A percentile compares a stretch with the other conserved stretches of the same genome.
phyloP scores from a whole-genome alignment of 2,888 invertebrate genomes.

The Epistrophella euchroma region DNA sequence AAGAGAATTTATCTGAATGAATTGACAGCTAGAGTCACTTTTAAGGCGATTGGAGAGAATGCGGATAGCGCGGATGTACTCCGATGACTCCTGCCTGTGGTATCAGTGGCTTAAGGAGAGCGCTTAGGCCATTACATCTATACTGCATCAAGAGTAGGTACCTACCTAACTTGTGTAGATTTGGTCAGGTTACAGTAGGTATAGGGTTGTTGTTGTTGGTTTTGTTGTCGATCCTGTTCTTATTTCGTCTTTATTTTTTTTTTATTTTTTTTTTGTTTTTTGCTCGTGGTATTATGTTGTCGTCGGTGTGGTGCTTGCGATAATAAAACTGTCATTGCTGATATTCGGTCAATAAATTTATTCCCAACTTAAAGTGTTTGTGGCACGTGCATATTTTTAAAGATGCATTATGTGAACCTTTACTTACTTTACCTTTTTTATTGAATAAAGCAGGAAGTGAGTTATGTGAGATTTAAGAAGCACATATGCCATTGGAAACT shows the following conservation, averaged over 20 bases:
- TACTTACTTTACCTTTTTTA: background rate
- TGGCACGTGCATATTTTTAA: slow-evolving; percentile 72
- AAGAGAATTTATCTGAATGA: slow-evolving; percentile 59
- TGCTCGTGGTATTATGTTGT: slow-evolving; percentile 67
- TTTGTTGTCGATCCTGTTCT: background rate
- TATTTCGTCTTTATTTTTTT: background rate
- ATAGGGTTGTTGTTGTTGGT: slow-evolving; percentile 46
- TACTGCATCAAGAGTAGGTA: slow-evolving; percentile 45
- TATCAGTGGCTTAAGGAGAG: slow-evolving; percentile 69
- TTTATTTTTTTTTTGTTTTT: slow-evolving; percentile 29
- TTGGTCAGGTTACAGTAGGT: slow-evolving; percentile 59
- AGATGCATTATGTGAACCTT: slow-evolving; percentile 29
- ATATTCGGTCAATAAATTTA: slow-evolving; percentile 81
- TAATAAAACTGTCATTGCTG: slow-evolving; percentile 82
- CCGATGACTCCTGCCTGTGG: slow-evolving; percentile 56
- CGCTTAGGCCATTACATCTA: slow-evolving; percentile 53
- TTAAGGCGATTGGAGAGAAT: slow-evolving; percentile 61
- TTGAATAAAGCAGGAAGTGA: background rate
- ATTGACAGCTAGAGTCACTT: slow-evolving; percentile 64
- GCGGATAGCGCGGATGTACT: slow-evolving; percentile 59
- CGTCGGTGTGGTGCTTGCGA: slow-evolving; percentile 78
- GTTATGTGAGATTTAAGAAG: background rate
- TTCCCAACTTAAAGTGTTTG: slow-evolving; percentile 77
- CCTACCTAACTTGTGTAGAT: slow-evolving; percentile 38
- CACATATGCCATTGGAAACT: background rate